These are phyloP conservation scores for rat (Rattus norvegicus) DNA, from an alignment of 2,113 vertebrate genomes.

Conservation along the genomic window GRCr8 NC_086020.1:66208501-66209000, in stretches of 20 bases:
- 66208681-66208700: no score
- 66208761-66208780: neutral
- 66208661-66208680: no score
- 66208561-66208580: neutral
- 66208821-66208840: neutral
- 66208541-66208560: neutral
- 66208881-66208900: neutral
- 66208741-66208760: neutral
- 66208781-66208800: neutral
- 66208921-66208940: neutral
- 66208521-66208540: neutral
- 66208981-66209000: neutral
- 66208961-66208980: neutral
- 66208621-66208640: no score
- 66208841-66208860: neutral
- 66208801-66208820: neutral
- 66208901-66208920: neutral
- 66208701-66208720: no score
- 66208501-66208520: neutral
- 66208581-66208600: neutral
- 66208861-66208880: neutral
- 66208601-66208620: neutral
- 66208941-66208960: neutral
- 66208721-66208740: no score
- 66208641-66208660: no score